Conservation (phyloP, 2,888 invertebrate genomes). For the Tortricodes alternella region DNA sequence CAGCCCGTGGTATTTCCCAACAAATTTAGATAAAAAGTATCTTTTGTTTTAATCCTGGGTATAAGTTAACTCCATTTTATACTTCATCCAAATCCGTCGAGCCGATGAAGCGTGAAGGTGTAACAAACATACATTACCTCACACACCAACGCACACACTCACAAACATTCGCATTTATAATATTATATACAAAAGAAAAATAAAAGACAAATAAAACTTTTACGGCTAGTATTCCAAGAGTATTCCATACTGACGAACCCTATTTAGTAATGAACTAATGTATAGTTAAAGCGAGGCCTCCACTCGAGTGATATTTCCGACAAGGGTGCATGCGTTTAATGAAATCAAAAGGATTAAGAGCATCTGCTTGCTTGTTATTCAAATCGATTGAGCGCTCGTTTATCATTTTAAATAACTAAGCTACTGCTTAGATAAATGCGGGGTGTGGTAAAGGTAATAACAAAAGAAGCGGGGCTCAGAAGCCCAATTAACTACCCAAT, state of each 20-base stretch:
- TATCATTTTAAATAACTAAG: slow-evolving; percentile 78
- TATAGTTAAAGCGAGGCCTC: slow-evolving; percentile 61
- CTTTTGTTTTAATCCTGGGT: too few relatives aligned
- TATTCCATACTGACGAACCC: slow-evolving; percentile 49
- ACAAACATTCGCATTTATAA: too few relatives aligned
- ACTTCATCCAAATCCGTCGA: too few relatives aligned
- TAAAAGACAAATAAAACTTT: not conserved
- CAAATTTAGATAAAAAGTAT: too few relatives aligned
- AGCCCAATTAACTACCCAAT: slow-evolving; percentile 75
- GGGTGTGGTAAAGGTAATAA: slow-evolving; percentile 75
- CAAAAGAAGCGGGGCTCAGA: slow-evolving; percentile 71
- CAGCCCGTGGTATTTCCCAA: too few relatives aligned
- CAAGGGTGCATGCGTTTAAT: slow-evolving; percentile 81
- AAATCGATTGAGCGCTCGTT: slow-evolving; percentile 82
- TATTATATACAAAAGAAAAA: not conserved
- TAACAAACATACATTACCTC: too few relatives aligned
- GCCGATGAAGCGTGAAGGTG: too few relatives aligned
- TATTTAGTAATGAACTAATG: slow-evolving; percentile 59
- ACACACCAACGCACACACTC: too few relatives aligned
- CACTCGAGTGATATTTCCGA: slow-evolving; percentile 82
- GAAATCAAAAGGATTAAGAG: slow-evolving; percentile 83
- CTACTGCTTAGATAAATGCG: slow-evolving; percentile 79
- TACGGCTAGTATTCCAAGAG: not conserved
- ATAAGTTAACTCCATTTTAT: too few relatives aligned
- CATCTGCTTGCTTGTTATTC: slow-evolving; percentile 83